Evolutionary conservation across 1,140 invertebrate genomes (phyloP).

Genomic region (Pteromalus puparum): DNA sequence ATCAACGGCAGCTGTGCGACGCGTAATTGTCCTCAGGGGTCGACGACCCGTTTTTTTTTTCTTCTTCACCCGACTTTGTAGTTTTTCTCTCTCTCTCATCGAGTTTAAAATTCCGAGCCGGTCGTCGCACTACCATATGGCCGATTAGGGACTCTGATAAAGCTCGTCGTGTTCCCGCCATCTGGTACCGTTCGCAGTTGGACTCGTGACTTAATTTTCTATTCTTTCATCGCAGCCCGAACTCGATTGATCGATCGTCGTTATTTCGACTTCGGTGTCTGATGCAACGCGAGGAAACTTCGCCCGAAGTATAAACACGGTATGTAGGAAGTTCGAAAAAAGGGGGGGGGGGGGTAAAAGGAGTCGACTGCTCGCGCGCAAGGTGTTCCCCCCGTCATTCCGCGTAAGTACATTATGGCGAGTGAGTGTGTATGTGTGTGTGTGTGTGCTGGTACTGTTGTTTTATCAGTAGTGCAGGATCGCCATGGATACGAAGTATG

Average conservation of each 20-base stretch:
- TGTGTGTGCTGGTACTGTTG: conserved; percentile 65
- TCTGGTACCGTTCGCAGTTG: conserved; percentile 49
- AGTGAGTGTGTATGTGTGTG: neutral
- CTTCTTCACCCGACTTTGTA: neutral
- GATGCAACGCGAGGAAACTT: neutral
- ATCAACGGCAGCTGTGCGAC: neutral
- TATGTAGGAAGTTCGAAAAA: neutral
- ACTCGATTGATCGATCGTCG: neutral
- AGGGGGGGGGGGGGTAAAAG: conserved; percentile 11
- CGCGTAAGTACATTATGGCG: conserved; percentile 64
- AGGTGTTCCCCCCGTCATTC: conserved; percentile 64
- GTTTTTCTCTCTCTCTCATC: neutral
- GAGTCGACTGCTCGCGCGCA: conserved; percentile 58
- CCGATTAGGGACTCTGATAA: conserved; percentile 49
- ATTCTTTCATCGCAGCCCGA: neutral
- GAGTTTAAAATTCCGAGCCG: neutral
- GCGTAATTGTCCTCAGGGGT: neutral
- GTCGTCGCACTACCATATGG: conserved; percentile 59
- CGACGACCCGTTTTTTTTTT: conserved; percentile 6
- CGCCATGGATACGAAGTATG: conserved; percentile 74
- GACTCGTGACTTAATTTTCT: neutral
- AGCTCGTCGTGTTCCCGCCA: conserved; percentile 42
- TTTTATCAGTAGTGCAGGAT: conserved; percentile 75
- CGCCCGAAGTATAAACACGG: neutral
- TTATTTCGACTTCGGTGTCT: neutral